Percentiles rank a stretch among this genome's conserved stretches.
These are phyloP conservation scores for Drosophila siamana DNA, from an alignment of 2,888 invertebrate genomes.

Conservation along the genomic window DNA sequence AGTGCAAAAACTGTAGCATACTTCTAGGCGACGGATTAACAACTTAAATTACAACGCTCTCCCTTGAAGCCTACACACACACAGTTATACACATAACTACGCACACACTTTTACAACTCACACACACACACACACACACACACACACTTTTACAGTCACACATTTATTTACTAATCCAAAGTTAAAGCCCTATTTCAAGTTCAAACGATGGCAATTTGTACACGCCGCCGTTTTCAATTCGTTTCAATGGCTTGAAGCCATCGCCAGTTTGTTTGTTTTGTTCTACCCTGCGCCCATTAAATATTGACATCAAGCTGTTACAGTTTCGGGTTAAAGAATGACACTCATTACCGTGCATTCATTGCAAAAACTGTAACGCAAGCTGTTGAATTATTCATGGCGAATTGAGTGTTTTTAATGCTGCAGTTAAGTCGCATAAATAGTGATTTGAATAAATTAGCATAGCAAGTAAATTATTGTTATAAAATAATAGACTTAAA, in stretches of 20 bases:
- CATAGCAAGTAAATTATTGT: no score
- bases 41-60: conserved; percentile 54
- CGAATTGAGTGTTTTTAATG: no score
- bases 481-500: no score
- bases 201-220: conserved; percentile 49
- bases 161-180: conserved; percentile 22
- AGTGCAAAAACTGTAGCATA: conserved; percentile 39
- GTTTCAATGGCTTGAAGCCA: conserved; percentile 55
- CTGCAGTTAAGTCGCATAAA: no score
- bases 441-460: no score
- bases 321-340: neutral
- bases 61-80: conserved; percentile 13
- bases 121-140: neutral
- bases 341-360: no score
- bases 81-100: neutral
- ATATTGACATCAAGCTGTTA: neutral
- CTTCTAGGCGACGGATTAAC: conserved; percentile 52
- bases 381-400: no score
- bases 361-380: no score
- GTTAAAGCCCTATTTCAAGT: conserved; percentile 47
- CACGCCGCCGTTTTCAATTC: conserved; percentile 35
- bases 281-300: neutral
- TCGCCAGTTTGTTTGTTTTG: conserved; percentile 20
- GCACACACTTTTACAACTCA: neutral
- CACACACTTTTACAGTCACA: neutral